phyloP scores from a whole-genome alignment of 2,797 vertebrate species.

The Chelonia mydas region DNA sequence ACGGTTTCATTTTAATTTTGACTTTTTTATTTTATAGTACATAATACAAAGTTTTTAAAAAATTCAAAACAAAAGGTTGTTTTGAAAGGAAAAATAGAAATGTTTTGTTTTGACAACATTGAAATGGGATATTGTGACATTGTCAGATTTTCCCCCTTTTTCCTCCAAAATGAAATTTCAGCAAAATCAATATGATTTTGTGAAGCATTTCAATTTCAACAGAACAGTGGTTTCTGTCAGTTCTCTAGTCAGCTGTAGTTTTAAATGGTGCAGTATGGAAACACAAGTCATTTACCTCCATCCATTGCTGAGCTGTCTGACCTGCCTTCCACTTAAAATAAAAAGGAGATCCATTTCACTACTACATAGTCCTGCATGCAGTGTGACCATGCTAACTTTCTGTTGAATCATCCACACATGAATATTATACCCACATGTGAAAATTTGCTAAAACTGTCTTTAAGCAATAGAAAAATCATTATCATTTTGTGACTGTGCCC shows the following conservation, averaged over 20 bases:
- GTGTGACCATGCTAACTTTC: neutral
- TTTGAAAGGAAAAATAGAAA: neutral
- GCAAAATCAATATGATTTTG: neutral
- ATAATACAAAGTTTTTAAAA: neutral
- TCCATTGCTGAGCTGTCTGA: neutral
- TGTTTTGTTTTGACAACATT: neutral
- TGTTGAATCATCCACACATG: neutral
- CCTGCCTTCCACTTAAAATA: neutral
- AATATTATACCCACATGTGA: neutral
- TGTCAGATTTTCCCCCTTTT: neutral
- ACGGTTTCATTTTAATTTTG: neutral
- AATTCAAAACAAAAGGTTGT: neutral
- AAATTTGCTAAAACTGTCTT: fast-evolving
- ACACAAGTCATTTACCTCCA: neutral
- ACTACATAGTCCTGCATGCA: neutral
- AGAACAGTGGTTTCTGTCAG: neutral
- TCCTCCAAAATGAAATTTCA: neutral
- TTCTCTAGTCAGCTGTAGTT: neutral
- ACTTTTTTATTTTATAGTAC: neutral
- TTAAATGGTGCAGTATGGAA: neutral
- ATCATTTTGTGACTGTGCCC: neutral
- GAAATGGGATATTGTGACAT: neutral
- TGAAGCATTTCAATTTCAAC: neutral
- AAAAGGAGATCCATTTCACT: neutral
- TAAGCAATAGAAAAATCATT: neutral